Evolutionary conservation across 2,797 vertebrate genomes (phyloP).

Genomic region (Lacerta agilis): DNA sequence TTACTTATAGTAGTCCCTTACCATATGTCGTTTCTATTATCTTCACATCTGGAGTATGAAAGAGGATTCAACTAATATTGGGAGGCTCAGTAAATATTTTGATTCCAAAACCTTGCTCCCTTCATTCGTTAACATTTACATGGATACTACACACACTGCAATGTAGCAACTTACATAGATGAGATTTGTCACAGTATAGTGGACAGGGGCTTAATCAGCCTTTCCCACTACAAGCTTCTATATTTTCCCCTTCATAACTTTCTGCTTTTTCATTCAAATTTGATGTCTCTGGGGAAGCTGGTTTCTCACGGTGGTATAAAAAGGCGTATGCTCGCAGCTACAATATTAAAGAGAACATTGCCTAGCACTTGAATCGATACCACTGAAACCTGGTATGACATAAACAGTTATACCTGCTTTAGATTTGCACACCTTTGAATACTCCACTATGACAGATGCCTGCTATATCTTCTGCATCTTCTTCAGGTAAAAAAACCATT

Average conservation of each 20-base stretch:
- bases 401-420: conserved; percentile 38
- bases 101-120: conserved; percentile 57
- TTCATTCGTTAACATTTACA: conserved; percentile 55
- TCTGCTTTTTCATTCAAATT: conserved; percentile 31
- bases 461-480: conserved; percentile 61
- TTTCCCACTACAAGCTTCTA: neutral
- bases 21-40: conserved; percentile 74
- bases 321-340: conserved; percentile 11
- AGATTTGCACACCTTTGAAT: conserved; percentile 25
- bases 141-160: conserved; percentile 24
- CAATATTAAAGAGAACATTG: conserved; percentile 29
- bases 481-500: conserved; percentile 63
- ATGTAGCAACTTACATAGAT: conserved; percentile 36
- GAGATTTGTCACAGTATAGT: conserved; percentile 3
- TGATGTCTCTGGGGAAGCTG: neutral
- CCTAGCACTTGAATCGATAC: neutral
- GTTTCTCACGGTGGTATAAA: conserved; percentile 10
- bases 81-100: conserved; percentile 60
- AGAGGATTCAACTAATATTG: conserved; percentile 60
- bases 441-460: conserved; percentile 42
- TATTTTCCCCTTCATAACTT: neutral
- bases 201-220: neutral
- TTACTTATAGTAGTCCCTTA: conserved; percentile 54
- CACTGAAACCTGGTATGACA: conserved; percentile 16
- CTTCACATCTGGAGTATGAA: conserved; percentile 70